Base-by-base conservation (phyloP, 35 echinoderm and acorn worm genomes). In the Apostichopus parvimensis region DNA sequence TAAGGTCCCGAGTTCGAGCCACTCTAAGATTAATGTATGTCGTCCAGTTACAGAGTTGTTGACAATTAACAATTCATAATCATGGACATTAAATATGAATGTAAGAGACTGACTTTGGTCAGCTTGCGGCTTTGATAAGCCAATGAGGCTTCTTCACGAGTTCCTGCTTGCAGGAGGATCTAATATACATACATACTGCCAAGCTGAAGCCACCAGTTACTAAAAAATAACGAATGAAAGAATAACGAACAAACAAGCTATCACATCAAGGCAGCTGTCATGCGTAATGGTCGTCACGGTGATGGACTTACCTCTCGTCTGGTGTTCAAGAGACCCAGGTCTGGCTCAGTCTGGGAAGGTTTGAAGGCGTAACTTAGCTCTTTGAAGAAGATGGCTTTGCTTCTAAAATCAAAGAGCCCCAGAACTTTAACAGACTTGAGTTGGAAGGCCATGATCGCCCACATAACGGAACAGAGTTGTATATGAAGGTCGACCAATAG, bases 321-420 rank as follows among this genome's bases (percentile, higher is more conserved):
- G 25, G 77, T 78, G 24, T 93, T 91, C 25, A 96, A 24, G 12
- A 96, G 66, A 1, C 92, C 93, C 23, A 90, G 20, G 56, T 96
- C 95, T 15, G 92, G 61, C 54, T 94, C 93, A 15, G 70, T 53
- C 5, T 62, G 58, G 22, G 95, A 87, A 8, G 91, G 77, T 17
- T 57, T 91, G 88, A 92, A 79, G 6, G 83, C 82, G 9, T 93
- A 86, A 78, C 90, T 77, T 4, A 99, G 82, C 28, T 96, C 97
- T 78, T 93, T 96, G 78, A 99, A 99, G 79, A 99, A 96, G 13
- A 93, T 92, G 91, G 94, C 94, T 78, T 92, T 99, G 45, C 93
- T 93, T 70, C 91, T 93, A 73, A 87, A 96, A 72, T 99, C 97
- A 91, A 99, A 99, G 17, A 98, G 82, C 20, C 82, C 86, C 59